Evolutionary conservation across 2,888 invertebrate genomes (phyloP).

Genomic region (Mechanitis messenoides): DNA sequence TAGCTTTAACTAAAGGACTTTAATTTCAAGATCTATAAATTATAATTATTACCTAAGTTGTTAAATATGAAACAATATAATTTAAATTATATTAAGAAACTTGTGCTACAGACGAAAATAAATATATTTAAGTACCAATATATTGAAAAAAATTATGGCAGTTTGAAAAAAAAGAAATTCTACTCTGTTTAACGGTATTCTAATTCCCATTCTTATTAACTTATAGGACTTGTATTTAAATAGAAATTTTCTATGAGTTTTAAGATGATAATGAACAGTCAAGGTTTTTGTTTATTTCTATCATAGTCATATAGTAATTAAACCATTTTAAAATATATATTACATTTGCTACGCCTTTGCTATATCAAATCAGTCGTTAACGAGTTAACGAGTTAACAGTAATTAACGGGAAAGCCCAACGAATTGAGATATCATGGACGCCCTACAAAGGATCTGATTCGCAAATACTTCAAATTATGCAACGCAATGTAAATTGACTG

Average conservation of each 20-base stretch:
- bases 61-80: too few species aligned
- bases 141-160: too few species aligned
- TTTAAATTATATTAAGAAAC: too few species aligned
- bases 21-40: too few species aligned
- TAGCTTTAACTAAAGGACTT: too few species aligned
- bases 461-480: constrained; percentile 19
- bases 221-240: too few species aligned
- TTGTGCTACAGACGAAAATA: too few species aligned
- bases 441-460: constrained; percentile 20
- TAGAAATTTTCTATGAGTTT: not conserved
- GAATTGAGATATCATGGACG: constrained; percentile 22
- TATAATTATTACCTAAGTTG: too few species aligned
- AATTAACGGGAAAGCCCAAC: constrained; percentile 31
- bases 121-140: too few species aligned
- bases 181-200: too few species aligned
- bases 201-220: too few species aligned
- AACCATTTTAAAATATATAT: constrained; percentile 26
- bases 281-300: constrained; percentile 23
- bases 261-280: constrained; percentile 17
- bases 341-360: constrained; percentile 23
- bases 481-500: constrained; percentile 22
- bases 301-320: constrained; percentile 25
- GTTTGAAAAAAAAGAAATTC: too few species aligned
- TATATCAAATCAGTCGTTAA: constrained; percentile 20
- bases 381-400: constrained; percentile 9